Evolutionary conservation across 2,888 invertebrate genomes (phyloP).

Genomic region (Hydriomena furcata): DNA sequence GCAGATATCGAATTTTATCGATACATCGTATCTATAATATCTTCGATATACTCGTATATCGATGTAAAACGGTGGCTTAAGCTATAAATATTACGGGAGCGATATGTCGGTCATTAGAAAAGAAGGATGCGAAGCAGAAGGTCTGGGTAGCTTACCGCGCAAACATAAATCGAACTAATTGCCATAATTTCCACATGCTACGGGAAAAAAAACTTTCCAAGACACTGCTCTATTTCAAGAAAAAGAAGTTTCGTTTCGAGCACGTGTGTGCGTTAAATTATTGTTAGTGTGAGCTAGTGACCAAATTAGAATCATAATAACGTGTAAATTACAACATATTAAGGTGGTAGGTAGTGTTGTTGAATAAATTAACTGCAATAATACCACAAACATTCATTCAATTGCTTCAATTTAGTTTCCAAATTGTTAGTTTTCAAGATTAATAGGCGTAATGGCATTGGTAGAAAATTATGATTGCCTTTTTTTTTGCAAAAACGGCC

Average conservation of each 20-base stretch:
- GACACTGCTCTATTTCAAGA: too few relatives aligned
- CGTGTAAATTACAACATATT: background rate
- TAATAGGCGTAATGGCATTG: background rate
- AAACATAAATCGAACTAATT: constrained; percentile 35
- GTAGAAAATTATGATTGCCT: background rate
- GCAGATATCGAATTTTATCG: too few relatives aligned
- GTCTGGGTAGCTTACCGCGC: constrained; percentile 33
- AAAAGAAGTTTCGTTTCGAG: too few relatives aligned
- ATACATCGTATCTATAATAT: too few relatives aligned
- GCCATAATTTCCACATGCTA: constrained; percentile 35
- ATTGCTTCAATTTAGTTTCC: background rate
- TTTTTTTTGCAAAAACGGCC: background rate
- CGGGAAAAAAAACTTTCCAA: too few relatives aligned
- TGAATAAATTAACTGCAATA: background rate
- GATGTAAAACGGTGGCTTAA: too few relatives aligned
- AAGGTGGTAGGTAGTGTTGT: background rate
- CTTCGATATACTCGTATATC: too few relatives aligned
- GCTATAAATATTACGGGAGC: too few relatives aligned
- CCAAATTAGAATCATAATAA: background rate
- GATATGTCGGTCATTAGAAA: too few relatives aligned
- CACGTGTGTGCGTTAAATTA: too few relatives aligned
- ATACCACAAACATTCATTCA: background rate
- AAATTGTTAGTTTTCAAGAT: background rate
- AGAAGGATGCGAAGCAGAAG: too few relatives aligned
- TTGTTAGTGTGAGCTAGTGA: too few relatives aligned